Evolutionary conservation across 2,797 vertebrate genomes (phyloP).

Genomic region (Morelia viridis): DNA sequence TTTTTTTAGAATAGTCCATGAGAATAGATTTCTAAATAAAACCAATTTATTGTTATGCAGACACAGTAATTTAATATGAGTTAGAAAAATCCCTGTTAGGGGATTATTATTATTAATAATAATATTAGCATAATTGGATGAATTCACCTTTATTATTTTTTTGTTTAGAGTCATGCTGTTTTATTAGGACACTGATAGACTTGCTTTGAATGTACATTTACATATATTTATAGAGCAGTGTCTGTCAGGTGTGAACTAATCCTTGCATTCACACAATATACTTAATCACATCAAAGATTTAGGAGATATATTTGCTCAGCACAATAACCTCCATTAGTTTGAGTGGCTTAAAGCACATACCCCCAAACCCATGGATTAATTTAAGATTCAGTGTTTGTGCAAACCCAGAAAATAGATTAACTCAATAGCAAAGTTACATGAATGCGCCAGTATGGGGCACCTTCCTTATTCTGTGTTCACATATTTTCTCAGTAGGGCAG

Average conservation of each 20-base stretch:
- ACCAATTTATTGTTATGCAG: neutral
- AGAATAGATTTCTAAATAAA: neutral
- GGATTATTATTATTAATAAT: too few relatives aligned
- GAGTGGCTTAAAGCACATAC: neutral
- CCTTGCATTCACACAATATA: neutral
- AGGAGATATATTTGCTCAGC: neutral
- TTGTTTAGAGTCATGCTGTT: neutral
- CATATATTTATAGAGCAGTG: neutral
- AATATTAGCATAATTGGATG: neutral
- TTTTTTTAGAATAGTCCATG: neutral
- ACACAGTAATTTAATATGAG: neutral
- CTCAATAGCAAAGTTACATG: neutral
- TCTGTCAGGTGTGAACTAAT: neutral
- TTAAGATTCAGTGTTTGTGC: neutral
- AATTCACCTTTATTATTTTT: neutral
- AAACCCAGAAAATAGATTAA: neutral
- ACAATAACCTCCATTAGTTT: neutral
- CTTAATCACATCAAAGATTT: neutral
- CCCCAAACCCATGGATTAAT: neutral
- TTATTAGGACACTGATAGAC: neutral
- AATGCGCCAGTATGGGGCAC: neutral
- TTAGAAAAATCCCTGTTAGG: neutral
- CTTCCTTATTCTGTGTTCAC: neutral
- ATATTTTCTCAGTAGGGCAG: neutral
- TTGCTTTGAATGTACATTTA: neutral